Conservation (phyloP, 2,888 invertebrate species). For the Trichopria drosophilae region DNA sequence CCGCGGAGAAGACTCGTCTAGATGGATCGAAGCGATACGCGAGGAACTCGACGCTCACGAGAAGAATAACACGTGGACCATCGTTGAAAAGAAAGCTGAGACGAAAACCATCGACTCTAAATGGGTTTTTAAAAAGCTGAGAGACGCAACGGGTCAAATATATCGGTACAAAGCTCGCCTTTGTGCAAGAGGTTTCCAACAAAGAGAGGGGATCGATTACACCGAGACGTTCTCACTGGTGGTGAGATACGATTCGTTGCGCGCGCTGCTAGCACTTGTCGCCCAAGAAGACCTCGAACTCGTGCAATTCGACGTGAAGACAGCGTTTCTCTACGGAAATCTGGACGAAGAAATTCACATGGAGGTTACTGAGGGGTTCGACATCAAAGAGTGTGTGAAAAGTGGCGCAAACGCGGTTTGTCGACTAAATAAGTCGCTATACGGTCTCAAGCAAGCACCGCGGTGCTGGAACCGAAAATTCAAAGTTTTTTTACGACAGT, state of each 20-base stretch:
- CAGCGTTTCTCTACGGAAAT: too few relatives aligned
- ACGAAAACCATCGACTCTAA: conserved; percentile 13
- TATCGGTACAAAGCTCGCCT: conserved; percentile 14
- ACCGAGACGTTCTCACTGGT: too few relatives aligned
- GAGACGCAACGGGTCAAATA: not conserved
- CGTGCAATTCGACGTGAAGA: too few relatives aligned
- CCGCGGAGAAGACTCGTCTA: conserved; percentile 7
- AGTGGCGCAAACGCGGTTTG: not conserved
- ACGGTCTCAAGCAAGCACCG: conserved; percentile 17
- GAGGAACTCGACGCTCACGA: conserved; percentile 25
- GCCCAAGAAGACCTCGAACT: too few relatives aligned
- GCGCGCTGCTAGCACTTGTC: too few relatives aligned
- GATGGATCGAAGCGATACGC: conserved; percentile 17
- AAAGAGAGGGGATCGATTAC: too few relatives aligned
- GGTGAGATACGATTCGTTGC: too few relatives aligned
- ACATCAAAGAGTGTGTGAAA: not conserved
- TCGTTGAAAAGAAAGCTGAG: not conserved
- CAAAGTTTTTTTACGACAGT: conserved; percentile 7
- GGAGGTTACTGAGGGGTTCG: conserved; percentile 8
- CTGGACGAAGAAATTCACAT: conserved; percentile 4
- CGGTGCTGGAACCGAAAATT: conserved; percentile 15
- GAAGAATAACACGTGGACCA: conserved; percentile 14
- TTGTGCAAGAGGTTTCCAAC: conserved; percentile 24
- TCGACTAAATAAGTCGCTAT: conserved; percentile 13
- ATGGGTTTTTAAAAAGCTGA: conserved; percentile 13